A percentile compares a stretch with the other conserved stretches of the same genome.
phyloP scores from a whole-genome alignment of 2,113 vertebrate genomes.

The Entelurus aequoreus region DNA sequence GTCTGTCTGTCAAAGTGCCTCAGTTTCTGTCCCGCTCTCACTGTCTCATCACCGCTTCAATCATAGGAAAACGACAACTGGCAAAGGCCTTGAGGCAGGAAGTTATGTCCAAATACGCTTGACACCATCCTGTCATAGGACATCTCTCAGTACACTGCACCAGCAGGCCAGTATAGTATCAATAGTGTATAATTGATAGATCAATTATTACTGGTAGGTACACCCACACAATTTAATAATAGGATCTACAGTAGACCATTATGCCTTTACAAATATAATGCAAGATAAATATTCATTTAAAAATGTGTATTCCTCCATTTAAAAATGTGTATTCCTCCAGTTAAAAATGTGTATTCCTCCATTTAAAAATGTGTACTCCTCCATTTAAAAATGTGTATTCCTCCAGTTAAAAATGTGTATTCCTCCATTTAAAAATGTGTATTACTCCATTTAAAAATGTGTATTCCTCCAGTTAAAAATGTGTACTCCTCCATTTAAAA shows the following conservation, averaged over 20 bases:
- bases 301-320: no score
- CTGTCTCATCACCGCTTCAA: constrained; percentile 40
- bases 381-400: no score
- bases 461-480: no score
- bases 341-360: no score
- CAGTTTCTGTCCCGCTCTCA: constrained; percentile 3
- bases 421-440: no score
- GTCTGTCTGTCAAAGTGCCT: constrained; percentile 20
- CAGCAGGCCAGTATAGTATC: constrained; percentile 30
- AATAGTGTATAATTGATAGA: constrained; percentile 32
- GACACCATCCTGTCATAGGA: constrained; percentile 22
- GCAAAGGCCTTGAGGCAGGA: constrained; percentile 45
- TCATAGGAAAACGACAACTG: constrained; percentile 38
- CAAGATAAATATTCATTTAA: background rate
- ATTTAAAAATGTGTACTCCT: no score
- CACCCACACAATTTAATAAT: background rate
- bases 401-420: no score
- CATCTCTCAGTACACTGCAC: constrained; percentile 11
- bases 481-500: no score
- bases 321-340: no score
- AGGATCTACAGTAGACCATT: no score
- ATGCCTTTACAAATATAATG: background rate
- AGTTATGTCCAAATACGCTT: constrained; percentile 31
- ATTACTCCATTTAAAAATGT: no score
- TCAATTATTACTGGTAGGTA: background rate